Percentiles rank a stretch among this genome's conserved stretches.
phyloP scores from a whole-genome alignment of 2,888 invertebrate species.

The Nomada hirtipes region DNA sequence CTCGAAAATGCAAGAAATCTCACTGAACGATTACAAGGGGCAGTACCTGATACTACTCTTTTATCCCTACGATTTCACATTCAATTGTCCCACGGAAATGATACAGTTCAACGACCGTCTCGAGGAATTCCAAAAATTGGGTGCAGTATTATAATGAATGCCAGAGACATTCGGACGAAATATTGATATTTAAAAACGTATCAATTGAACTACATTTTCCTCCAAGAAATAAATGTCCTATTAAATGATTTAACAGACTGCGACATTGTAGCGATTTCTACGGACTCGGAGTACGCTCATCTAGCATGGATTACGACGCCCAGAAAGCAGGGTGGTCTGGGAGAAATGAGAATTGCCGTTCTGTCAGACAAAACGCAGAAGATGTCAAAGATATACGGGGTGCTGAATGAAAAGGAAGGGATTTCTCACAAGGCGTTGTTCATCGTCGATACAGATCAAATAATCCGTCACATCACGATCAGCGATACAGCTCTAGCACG shows the following conservation, averaged over 20 bases:
- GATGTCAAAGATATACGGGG: slow-evolving; percentile 94
- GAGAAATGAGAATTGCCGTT: slow-evolving; percentile 96
- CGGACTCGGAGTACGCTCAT: slow-evolving; percentile 74
- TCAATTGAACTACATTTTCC: too few relatives aligned
- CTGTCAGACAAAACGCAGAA: slow-evolving; percentile 95
- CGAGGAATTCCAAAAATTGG: slow-evolving; percentile 67
- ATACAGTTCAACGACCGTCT: slow-evolving; percentile 76
- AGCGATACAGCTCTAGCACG: slow-evolving; percentile 97
- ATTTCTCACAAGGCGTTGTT: slow-evolving; percentile 96
- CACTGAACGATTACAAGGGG: slow-evolving; percentile 65
- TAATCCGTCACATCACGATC: slow-evolving; percentile 95
- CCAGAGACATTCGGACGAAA: not conserved
- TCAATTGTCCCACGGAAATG: slow-evolving; percentile 74
- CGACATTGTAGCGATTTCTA: slow-evolving; percentile 73
- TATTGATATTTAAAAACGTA: too few relatives aligned
- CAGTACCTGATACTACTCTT: slow-evolving; percentile 74
- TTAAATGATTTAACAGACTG: slow-evolving; percentile 53
- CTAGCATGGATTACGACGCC: slow-evolving; percentile 74
- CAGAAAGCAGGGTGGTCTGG: slow-evolving; percentile 90
- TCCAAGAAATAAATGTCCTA: not conserved
- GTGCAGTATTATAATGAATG: slow-evolving; percentile 51
- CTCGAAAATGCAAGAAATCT: slow-evolving; percentile 63
- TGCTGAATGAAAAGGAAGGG: slow-evolving; percentile 94
- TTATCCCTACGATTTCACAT: slow-evolving; percentile 75
- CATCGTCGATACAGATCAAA: slow-evolving; percentile 94